Percentiles rank a stretch among this genome's conserved stretches.
These are phyloP conservation scores for Eupristina koningsbergeri DNA, from an alignment of 1,140 invertebrate genomes.

Conservation along the genomic window DNA sequence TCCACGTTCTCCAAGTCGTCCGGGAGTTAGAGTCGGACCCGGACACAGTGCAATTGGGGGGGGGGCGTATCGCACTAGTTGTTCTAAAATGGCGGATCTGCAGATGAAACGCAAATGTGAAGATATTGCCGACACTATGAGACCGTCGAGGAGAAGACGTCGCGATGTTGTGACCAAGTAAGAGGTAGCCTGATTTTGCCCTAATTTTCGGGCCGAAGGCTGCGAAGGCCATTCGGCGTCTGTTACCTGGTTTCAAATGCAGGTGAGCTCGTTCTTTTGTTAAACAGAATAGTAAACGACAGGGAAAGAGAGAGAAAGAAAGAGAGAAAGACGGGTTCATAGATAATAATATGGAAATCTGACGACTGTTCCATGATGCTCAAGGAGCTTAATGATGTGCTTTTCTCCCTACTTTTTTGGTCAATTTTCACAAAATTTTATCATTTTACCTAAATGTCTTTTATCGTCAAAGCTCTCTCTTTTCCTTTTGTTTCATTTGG, in stretches of 20 bases:
- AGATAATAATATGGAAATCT: no score
- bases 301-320: neutral
- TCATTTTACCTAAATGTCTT: no score
- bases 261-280: neutral
- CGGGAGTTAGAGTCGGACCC: neutral
- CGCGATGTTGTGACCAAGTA: neutral
- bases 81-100: constrained; percentile 44
- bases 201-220: neutral
- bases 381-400: no score
- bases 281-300: neutral
- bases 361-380: no score
- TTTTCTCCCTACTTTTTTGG: no score
- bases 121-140: neutral
- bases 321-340: neutral
- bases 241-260: neutral
- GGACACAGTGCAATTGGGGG: neutral
- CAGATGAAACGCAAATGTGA: neutral
- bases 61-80: neutral
- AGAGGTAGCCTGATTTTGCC: neutral
- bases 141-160: neutral
- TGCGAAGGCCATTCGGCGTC: neutral
- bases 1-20: neutral
- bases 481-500: no score
- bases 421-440: no score
- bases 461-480: no score